Evolutionary conservation across 2,797 vertebrate genomes (phyloP).

Genomic region (Micrastur ruficollis): DNA sequence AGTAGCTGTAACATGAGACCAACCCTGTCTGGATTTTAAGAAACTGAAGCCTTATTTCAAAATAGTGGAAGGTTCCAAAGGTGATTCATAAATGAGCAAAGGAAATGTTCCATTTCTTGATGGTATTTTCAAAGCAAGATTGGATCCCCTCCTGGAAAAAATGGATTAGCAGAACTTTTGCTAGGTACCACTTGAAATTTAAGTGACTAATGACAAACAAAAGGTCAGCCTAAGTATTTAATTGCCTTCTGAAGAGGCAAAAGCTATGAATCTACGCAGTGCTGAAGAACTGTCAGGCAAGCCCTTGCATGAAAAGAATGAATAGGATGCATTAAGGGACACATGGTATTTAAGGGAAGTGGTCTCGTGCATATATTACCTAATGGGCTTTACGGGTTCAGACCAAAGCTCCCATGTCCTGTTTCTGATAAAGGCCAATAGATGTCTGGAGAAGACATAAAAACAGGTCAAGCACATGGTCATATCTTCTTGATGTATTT

Average conservation of each 20-base stretch:
- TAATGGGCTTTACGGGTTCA: background rate
- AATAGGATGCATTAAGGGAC: background rate
- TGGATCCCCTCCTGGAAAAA: background rate
- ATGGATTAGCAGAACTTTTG: background rate
- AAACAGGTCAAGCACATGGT: background rate
- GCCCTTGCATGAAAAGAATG: background rate
- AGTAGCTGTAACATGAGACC: fast-evolving
- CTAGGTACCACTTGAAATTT: background rate
- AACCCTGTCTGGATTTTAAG: background rate
- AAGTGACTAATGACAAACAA: background rate
- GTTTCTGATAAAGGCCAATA: background rate
- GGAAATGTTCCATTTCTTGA: background rate
- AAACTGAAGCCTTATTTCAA: background rate
- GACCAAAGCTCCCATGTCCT: background rate
- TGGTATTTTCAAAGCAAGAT: background rate
- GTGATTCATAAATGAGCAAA: background rate
- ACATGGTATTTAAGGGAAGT: background rate
- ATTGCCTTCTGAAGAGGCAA: background rate
- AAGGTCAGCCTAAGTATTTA: background rate
- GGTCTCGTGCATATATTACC: background rate
- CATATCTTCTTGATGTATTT: background rate
- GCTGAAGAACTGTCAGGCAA: background rate
- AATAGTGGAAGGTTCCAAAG: background rate
- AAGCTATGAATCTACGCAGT: background rate
- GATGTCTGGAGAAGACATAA: background rate